Evolutionary conservation across 2,888 invertebrate species (phyloP), one percentile per base, ranked within the genome.

Genomic region (Emmelina monodactyla): DNA sequence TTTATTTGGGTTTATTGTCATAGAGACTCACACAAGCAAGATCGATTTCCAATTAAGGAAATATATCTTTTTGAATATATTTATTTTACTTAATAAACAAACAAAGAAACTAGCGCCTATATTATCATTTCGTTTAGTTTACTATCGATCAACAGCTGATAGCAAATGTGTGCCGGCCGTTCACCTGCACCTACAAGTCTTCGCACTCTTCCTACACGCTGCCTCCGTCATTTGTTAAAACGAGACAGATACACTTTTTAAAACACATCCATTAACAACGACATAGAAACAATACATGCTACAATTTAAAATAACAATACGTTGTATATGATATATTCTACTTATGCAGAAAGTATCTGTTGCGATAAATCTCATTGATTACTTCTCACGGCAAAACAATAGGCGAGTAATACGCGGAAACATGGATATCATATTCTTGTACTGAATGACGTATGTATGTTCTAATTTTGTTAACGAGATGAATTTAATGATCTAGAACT

Each of bases 161-260:
- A 76, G 73, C 64, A 58, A 73, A 78, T 75, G 70, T 78, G 58
- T 71, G 75, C 58, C 72, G 76, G 72, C 58, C 78, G 60, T 76
- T 76, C 70, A 78, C 75, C 78, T 63, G 70, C 65, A 53, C 68
- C 70, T 66, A 69, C n/a, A 65, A 70, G 64, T 71, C 69, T 70
- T 59, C 65, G 55, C 58, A 49, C 44, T 48, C 52, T 42, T 71
- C 65, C 61, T 55, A 53, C 36, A 15, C 34, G 32, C 29, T n/a
- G n/a, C n/a, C n/a, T n/a, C n/a, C n/a, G n/a, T n/a, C 33, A 29
- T 29, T 35, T 40, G 43, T 37, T 35, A 41, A 42, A 54, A 47
- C 37, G 52, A 51, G 53, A 59, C 49, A 47, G 53, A 52, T 28
- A 46, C 7, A 31, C 5, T 34, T 14, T n/a, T n/a, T n/a, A n/a